Evolutionary conservation across 2,888 invertebrate species (phyloP), one percentile per base, ranked within the genome.

Genomic region (Spialia ferax): DNA sequence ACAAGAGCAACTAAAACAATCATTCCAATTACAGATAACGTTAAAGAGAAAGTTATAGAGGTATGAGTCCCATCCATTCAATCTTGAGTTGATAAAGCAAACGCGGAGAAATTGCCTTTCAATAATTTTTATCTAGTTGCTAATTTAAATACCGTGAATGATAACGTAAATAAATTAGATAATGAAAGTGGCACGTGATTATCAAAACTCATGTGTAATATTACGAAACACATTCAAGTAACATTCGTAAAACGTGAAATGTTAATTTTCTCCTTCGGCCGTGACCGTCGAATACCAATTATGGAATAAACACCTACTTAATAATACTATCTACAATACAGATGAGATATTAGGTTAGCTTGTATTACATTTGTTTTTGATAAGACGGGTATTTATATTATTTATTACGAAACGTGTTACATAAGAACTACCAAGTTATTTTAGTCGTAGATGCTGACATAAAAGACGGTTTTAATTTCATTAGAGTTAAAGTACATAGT

Each of bases 61-160:
- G 1, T 11, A 11, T 35, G 11, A 3, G 32, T 35, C 32, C 11
- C 8, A 11, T 35, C 32, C 10, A 35, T 35, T 11, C 32, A 35
- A 35, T 35, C 32, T 35, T 11, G 42, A n/a, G 42, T 35, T 50
- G 35, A 88, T 86, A 88, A 83, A 54, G 29, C 18, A 60, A 54
- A 60, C 42, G 66, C 60, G 60, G 7, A 60, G 52, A 66, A 60
- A 66, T 45, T 35, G 29, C 11, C 18, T 32, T 54, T 54, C 0
- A 0, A 42, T 32, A 18, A 52, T 6, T 15, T 38, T 52, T 59
- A 59, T 65, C 65, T 65, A 45, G 45, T 22, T 35, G n/a, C 20
- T 50, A 50, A 61, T 48, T 50, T n/a, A 57, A 65, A 59, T 50
- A 65, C 13, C 13, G 10, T 35, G 13, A 45, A 55, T 15, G 50